Percentiles rank a stretch among this genome's conserved stretches.
Conservation (phyloP, 2,797 vertebrate genomes). For the Okamejei kenojei region DNA sequence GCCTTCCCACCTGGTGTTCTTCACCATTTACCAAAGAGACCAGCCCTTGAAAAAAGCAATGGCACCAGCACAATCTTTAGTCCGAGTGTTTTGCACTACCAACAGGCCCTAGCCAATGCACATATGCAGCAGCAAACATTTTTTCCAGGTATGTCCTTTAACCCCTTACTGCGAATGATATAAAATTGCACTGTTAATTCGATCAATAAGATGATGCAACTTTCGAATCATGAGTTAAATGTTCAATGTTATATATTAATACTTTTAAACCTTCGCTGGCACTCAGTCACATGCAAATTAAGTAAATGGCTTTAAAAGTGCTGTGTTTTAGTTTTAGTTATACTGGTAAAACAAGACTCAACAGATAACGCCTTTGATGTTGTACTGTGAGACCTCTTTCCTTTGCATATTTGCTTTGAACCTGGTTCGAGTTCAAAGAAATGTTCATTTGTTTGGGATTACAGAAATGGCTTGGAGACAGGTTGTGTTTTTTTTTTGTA, state of each 20-base stretch:
- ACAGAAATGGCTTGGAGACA: background rate
- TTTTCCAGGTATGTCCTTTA: slow-evolving; percentile 73
- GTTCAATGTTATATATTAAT: background rate
- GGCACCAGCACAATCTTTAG: slow-evolving; percentile 78
- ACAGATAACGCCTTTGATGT: background rate
- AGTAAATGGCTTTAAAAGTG: background rate
- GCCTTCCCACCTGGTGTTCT: slow-evolving; percentile 80
- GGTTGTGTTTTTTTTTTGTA: background rate
- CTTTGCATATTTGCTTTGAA: slow-evolving; percentile 3
- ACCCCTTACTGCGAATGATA: background rate
- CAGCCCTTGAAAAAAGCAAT: slow-evolving; percentile 85
- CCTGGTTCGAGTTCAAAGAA: background rate
- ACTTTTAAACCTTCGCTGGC: background rate
- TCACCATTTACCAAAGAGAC: slow-evolving; percentile 94
- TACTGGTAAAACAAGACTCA: background rate
- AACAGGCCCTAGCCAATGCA: slow-evolving; percentile 83
- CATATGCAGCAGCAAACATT: slow-evolving; percentile 84
- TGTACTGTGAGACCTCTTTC: background rate
- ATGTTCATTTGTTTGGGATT: slow-evolving; percentile 5
- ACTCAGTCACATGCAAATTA: background rate
- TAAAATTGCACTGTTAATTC: background rate
- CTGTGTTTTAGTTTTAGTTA: background rate
- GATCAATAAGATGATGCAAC: background rate
- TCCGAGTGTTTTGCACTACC: slow-evolving; percentile 89
- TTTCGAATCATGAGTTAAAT: background rate